Percentiles rank a stretch among this genome's conserved stretches.
These are phyloP conservation scores for Paracentrotus lividus DNA, from an alignment of 53 echinoderm and acorn worm species.

Conservation along the genomic window DNA sequence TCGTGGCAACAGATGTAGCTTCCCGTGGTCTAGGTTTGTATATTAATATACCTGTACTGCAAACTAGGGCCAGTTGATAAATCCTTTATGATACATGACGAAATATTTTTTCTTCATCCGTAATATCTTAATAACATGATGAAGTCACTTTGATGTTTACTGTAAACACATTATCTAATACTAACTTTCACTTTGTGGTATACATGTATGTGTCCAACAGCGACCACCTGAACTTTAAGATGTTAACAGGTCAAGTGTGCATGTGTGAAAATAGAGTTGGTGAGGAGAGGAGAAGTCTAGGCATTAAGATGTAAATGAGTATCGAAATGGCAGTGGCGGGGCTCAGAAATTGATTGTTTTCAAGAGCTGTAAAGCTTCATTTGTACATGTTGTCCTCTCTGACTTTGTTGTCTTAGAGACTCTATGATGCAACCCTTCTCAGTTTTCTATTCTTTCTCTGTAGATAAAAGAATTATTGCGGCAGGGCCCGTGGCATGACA, in stretches of 20 bases:
- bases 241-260: slow-evolving; percentile 25
- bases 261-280: slow-evolving; percentile 21
- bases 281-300: slow-evolving; percentile 19
- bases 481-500: slow-evolving; percentile 99
- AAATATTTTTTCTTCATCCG: background rate
- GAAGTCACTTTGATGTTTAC: background rate
- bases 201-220: background rate
- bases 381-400: slow-evolving; percentile 47
- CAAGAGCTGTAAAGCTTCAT: background rate
- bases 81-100: background rate
- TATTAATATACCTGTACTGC: background rate
- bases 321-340: slow-evolving; percentile 72
- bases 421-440: slow-evolving; percentile 42
- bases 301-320: slow-evolving; percentile 69
- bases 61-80: background rate
- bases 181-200: background rate
- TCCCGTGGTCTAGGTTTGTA: slow-evolving; percentile 98
- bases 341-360: slow-evolving; percentile 29
- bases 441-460: slow-evolving; percentile 74
- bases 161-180: background rate
- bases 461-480: slow-evolving; percentile 75
- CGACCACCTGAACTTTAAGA: background rate
- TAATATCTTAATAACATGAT: background rate
- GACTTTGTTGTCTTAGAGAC: slow-evolving; percentile 10
- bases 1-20: slow-evolving; percentile 97